Percentiles rank a stretch among this genome's conserved stretches.
Evolutionary conservation across 2,113 vertebrate genomes (phyloP).

Genomic region (Aepyceros melampus): DNA sequence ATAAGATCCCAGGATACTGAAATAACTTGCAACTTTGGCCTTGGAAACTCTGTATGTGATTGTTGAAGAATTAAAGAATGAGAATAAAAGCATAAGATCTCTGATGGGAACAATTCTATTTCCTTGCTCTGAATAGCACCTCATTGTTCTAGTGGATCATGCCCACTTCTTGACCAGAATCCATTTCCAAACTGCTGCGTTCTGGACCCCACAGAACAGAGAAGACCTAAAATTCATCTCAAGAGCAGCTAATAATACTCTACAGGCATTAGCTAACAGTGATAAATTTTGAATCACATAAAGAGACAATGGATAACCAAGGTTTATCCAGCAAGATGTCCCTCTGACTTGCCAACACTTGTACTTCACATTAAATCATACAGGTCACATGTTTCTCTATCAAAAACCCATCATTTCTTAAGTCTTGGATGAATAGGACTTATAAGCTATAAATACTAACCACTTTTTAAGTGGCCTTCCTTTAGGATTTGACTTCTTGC

Average conservation of each 20-base stretch:
- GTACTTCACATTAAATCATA: not conserved
- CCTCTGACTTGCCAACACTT: not conserved
- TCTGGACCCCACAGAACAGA: not conserved
- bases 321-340: not conserved
- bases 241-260: not conserved
- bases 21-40: not conserved
- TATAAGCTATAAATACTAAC: not conserved
- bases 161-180: not conserved
- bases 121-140: not conserved
- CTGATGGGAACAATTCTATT: not conserved
- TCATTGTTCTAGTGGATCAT: not conserved
- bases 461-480: conserved; percentile 15
- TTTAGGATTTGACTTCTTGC: conserved; percentile 32
- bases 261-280: not conserved
- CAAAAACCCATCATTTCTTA: not conserved
- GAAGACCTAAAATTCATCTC: not conserved
- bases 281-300: not conserved
- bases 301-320: not conserved
- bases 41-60: not conserved
- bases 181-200: not conserved
- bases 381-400: not conserved
- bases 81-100: not conserved
- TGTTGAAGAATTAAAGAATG: conserved; percentile 12
- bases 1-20: conserved; percentile 10
- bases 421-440: not conserved